These are phyloP conservation scores for Aythya baeri DNA, from an alignment of 2,113 vertebrate species.

Conservation along the genomic window DNA sequence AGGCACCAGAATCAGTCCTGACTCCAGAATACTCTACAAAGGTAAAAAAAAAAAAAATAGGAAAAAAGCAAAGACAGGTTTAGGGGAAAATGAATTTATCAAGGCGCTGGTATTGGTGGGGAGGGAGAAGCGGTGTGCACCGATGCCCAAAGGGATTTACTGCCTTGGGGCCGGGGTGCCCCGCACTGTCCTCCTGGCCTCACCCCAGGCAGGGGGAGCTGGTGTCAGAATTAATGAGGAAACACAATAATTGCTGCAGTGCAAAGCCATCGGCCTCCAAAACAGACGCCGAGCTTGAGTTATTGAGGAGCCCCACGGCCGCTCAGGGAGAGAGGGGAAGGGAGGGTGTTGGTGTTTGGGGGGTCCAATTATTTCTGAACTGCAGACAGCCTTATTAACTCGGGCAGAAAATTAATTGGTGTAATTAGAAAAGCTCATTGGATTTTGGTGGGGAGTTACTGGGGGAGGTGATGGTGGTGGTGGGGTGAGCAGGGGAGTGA, in stretches of 20 bases:
- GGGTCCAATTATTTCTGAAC: conserved; percentile 83
- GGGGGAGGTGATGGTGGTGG: conserved; percentile 42
- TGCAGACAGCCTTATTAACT: conserved; percentile 85
- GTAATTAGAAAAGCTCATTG: conserved; percentile 84
- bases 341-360: conserved; percentile 75
- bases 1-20: not conserved
- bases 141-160: conserved; percentile 26
- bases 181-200: accelerated
- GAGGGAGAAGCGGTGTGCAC: not conserved
- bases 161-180: not conserved
- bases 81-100: not conserved
- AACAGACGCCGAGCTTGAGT: conserved; percentile 74
- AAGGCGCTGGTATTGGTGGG: not conserved
- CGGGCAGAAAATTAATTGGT: conserved; percentile 86
- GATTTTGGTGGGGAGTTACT: conserved; percentile 76
- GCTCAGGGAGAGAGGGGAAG: conserved; percentile 62
- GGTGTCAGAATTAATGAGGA: conserved; percentile 74
- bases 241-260: conserved; percentile 73
- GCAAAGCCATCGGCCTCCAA: conserved; percentile 61
- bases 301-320: conserved; percentile 68
- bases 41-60: not conserved
- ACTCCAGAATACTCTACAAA: not conserved
- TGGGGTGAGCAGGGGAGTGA: not conserved
- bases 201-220: not conserved
- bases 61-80: not conserved